Base-by-base conservation (phyloP, 2,888 invertebrate genomes). In the Gnatocerus cornutus region DNA sequence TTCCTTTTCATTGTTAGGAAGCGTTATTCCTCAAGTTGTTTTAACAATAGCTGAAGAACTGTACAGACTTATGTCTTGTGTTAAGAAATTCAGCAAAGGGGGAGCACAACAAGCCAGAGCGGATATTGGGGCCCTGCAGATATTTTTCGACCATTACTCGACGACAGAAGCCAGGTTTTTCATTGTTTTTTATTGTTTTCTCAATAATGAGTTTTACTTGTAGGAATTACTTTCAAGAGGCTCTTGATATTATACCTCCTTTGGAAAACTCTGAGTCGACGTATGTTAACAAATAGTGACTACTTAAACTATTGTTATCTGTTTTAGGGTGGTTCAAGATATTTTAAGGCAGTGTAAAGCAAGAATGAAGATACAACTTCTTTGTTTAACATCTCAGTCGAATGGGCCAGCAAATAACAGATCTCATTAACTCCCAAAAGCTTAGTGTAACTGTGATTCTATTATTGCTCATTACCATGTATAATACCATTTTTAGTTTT, bases 31-130 rank as follows among this genome's bases (percentile, higher is more conserved):
- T 12, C 91, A 92, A 78, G 94, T 98, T 74, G 92, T 97, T 46
- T 94, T 97, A 87, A 95, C 94, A 0, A 94, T 98, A 67, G 93
- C 95, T 73, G 97, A 98, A 86, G 98, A 98, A 87, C 86, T 98
- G 71, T 92, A 95, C 43, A 89, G 98, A 8, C 88, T 98, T 8
- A 93, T 96, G 87, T 91, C 92, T 37, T 94, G 94, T 82, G 92
- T 93, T 8, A 88, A 88, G 69, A 88, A 88, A 71, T 92, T 92
- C 78, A 90, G 90, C 81, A 87, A 87, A 74, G 87, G 90, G 65
- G 93, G 93, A 46, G 90, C 91, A 56, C 88, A 92, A 80, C 94
- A 95, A 86, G 96, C 96, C 14, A 88, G 91, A 37, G 90, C 94
- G 5, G 97, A 95, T 80, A 89, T 94, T 68, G 86, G 87, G 43